These are phyloP conservation scores for Drosophila parthenogenetica DNA, from an alignment of 2,888 invertebrate species.

Conservation along the genomic window DNA sequence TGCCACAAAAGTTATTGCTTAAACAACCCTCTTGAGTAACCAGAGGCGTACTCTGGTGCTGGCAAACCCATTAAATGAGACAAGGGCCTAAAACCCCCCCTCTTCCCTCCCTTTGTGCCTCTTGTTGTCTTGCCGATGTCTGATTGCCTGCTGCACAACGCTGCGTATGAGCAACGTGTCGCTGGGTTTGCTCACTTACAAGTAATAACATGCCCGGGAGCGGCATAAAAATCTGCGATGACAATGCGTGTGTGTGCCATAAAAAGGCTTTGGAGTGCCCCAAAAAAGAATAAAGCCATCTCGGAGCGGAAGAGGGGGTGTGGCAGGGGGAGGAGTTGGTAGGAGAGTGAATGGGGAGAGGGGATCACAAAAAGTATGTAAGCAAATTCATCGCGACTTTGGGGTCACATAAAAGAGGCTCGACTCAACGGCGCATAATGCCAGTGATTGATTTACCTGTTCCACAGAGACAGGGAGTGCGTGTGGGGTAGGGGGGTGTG, in stretches of 20 bases:
- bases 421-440: slow-evolving; percentile 59
- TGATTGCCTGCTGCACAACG: slow-evolving; percentile 53
- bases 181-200: slow-evolving; percentile 63
- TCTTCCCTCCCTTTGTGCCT: neutral
- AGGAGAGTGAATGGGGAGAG: neutral
- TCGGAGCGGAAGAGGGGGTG: neutral
- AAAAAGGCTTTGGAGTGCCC: slow-evolving; percentile 55
- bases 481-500: slow-evolving; percentile 2
- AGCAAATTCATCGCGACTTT: slow-evolving; percentile 43
- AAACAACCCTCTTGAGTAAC: slow-evolving; percentile 14
- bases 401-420: slow-evolving; percentile 57
- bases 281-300: slow-evolving; percentile 39
- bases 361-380: slow-evolving; percentile 18
- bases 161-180: slow-evolving; percentile 65
- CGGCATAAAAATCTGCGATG: slow-evolving; percentile 69
- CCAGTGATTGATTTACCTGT: slow-evolving; percentile 76
- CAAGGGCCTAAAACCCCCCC: slow-evolving; percentile 12
- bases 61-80: slow-evolving; percentile 42
- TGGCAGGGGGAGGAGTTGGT: neutral
- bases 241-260: slow-evolving; percentile 66
- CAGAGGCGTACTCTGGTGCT: slow-evolving; percentile 1
- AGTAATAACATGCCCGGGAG: slow-evolving; percentile 63
- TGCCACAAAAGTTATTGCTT: neutral
- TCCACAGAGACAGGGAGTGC: slow-evolving; percentile 7
- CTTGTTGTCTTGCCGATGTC: slow-evolving; percentile 12